These are phyloP conservation scores for Pangasius djambal DNA, from an alignment of 2,797 vertebrate genomes.

Conservation along the genomic window DNA sequence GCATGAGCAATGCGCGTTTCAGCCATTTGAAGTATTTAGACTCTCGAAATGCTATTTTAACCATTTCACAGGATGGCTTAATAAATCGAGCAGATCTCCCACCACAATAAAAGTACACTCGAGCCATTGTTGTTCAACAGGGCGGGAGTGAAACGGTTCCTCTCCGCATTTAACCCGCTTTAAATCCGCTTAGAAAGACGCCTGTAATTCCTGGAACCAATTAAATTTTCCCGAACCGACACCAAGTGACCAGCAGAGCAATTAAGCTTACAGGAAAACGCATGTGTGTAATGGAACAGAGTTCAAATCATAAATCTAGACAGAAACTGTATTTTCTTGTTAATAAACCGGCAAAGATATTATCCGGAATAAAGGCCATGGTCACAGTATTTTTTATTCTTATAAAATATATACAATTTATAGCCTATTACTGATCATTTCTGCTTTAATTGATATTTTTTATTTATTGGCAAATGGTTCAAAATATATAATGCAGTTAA, in stretches of 20 bases:
- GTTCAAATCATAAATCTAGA: not conserved
- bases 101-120: slow-evolving; percentile 32
- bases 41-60: not conserved
- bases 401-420: not conserved
- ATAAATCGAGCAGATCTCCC: slow-evolving; percentile 29
- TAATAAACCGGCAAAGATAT: not conserved
- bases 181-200: slow-evolving; percentile 28
- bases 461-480: not conserved
- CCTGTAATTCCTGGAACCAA: slow-evolving; percentile 48
- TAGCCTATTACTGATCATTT: not conserved
- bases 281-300: not conserved
- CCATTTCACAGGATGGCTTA: slow-evolving; percentile 31
- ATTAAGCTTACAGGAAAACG: not conserved
- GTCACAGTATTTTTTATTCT: not conserved
- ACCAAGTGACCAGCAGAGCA: slow-evolving; percentile 27
- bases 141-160: not conserved
- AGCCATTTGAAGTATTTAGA: not conserved
- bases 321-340: not conserved
- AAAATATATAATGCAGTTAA: not conserved
- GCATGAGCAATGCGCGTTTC: not conserved
- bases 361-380: not conserved
- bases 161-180: slow-evolving; percentile 22
- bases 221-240: slow-evolving; percentile 49
- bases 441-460: not conserved
- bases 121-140: slow-evolving; percentile 21